Evolutionary conservation across 2,888 invertebrate species (phyloP).

Genomic region (Chelonus formosanus): DNA sequence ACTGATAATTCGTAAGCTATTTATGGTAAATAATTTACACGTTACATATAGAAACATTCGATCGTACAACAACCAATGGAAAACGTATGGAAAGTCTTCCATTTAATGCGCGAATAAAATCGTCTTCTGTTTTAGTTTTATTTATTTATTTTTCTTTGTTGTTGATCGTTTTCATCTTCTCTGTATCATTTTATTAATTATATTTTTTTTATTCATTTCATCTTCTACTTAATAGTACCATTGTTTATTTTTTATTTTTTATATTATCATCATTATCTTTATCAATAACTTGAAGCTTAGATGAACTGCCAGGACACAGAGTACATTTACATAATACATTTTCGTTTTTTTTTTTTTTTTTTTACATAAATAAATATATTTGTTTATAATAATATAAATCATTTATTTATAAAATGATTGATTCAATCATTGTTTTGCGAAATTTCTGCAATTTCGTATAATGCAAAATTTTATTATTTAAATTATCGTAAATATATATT

Average conservation of each 20-base stretch:
- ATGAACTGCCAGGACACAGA: conserved; percentile 29
- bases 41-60: conserved; percentile 55
- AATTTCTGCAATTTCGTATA: no score
- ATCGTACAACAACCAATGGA: conserved; percentile 52
- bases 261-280: conserved; percentile 26
- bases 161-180: neutral
- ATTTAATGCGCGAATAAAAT: neutral
- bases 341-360: conserved; percentile 6
- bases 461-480: no score
- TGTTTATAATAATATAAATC: neutral
- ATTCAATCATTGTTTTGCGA: no score
- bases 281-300: conserved; percentile 26
- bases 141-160: conserved; percentile 15
- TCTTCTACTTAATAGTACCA: conserved; percentile 30
- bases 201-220: conserved; percentile 22
- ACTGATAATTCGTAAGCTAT: conserved; percentile 46
- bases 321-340: neutral
- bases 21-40: conserved; percentile 46
- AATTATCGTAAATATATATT: no score
- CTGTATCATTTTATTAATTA: conserved; percentile 1
- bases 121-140: conserved; percentile 3
- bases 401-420: no score
- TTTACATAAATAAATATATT: conserved; percentile 9
- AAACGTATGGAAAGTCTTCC: conserved; percentile 32
- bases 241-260: conserved; percentile 22